phyloP scores from a whole-genome alignment of 2,113 vertebrate genomes.

The Misgurnus mizolepis region DNA sequence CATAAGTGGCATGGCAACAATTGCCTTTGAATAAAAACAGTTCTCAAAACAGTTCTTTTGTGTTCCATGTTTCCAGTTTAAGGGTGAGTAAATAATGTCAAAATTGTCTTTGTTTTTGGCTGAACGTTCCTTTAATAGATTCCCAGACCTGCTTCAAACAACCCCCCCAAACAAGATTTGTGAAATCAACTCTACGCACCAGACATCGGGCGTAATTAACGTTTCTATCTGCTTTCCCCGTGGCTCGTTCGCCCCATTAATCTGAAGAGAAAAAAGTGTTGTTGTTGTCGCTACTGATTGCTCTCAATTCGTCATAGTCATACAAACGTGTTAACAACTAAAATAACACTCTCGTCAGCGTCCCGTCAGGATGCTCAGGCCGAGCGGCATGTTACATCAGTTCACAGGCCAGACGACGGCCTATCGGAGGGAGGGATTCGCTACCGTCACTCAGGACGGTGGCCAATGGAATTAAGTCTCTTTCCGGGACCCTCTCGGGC shows the following conservation, averaged over 20 bases:
- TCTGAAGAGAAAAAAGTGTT: constrained; percentile 26
- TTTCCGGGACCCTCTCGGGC: background rate
- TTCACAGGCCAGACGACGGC: background rate
- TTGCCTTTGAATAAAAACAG: too few species aligned
- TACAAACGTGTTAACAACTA: constrained; percentile 33
- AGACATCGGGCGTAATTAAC: constrained; percentile 29
- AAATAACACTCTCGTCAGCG: constrained; percentile 16
- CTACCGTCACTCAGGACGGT: background rate
- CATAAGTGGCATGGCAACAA: too few species aligned
- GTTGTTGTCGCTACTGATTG: constrained; percentile 25
- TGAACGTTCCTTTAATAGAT: background rate
- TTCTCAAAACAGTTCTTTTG: too few species aligned
- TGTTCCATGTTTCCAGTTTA: too few species aligned
- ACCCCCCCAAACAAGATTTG: constrained; percentile 9
- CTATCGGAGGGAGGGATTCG: constrained; percentile 16
- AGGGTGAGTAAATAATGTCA: background rate
- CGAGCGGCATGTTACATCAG: constrained; percentile 2
- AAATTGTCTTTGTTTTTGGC: background rate
- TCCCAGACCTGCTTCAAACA: constrained; percentile 5
- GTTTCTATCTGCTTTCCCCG: constrained; percentile 3
- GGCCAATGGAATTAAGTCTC: background rate
- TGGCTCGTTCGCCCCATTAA: constrained; percentile 28
- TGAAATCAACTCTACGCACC: constrained; percentile 17
- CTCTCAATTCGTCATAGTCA: constrained; percentile 29
- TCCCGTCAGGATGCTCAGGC: background rate